Percentiles rank a stretch among this genome's conserved stretches.
phyloP scores from a whole-genome alignment of 1,140 invertebrate species.

The Cyclina sinensis region DNA sequence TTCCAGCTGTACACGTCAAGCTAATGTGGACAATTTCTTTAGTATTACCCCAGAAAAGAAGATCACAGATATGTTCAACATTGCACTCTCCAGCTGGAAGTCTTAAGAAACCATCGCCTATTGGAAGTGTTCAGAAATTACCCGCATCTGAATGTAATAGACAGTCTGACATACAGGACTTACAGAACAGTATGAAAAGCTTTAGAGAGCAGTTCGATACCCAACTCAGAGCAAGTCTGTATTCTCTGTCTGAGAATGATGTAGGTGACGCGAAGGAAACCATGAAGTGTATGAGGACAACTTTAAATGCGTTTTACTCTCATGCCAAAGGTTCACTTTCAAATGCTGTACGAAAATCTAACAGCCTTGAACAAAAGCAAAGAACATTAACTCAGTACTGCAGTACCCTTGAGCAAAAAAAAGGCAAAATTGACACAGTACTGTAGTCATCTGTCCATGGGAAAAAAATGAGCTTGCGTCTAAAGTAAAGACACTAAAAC shows the following conservation, averaged over 20 bases:
- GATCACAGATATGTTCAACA: slow-evolving; percentile 40
- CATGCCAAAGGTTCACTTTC: slow-evolving; percentile 20
- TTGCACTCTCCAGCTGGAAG: slow-evolving; percentile 39
- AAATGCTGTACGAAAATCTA: slow-evolving; percentile 30
- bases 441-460: slow-evolving; percentile 17
- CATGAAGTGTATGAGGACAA: slow-evolving; percentile 38
- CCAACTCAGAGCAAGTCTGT: slow-evolving; percentile 37
- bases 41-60: slow-evolving; percentile 40
- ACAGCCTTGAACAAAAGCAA: slow-evolving; percentile 26
- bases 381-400: slow-evolving; percentile 19
- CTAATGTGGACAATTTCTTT: slow-evolving; percentile 44
- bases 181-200: slow-evolving; percentile 43
- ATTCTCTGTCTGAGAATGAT: slow-evolving; percentile 19
- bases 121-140: slow-evolving; percentile 44
- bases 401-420: slow-evolving; percentile 29
- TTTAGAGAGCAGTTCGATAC: slow-evolving; percentile 43
- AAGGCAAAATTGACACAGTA: slow-evolving; percentile 38
- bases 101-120: slow-evolving; percentile 36
- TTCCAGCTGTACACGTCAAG: slow-evolving; percentile 33
- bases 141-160: slow-evolving; percentile 36
- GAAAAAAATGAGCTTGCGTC: slow-evolving; percentile 33
- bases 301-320: slow-evolving; percentile 32
- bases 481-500: slow-evolving; percentile 36
- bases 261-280: not conserved
- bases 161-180: slow-evolving; percentile 40